Base-by-base conservation (phyloP, 2,888 invertebrate genomes). In the Cheiracanthium punctorium region DNA sequence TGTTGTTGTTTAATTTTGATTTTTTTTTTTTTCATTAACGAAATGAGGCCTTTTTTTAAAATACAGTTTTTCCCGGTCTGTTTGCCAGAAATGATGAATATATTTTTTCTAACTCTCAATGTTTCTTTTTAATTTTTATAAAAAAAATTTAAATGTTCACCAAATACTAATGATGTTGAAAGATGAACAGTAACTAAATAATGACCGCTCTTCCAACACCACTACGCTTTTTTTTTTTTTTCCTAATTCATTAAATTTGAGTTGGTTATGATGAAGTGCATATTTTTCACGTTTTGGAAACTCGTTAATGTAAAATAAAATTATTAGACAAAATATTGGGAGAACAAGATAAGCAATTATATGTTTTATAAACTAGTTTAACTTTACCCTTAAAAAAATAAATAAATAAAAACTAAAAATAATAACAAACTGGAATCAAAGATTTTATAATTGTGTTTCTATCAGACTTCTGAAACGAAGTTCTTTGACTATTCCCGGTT, bases 111-210 rank as follows among this genome's bases (percentile, higher is more conserved):
- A n/a, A n/a, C n/a, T n/a, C n/a, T n/a, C n/a, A n/a, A n/a, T n/a
- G n/a, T 64, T 29, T 64, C n/a, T 30, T 14, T 72, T 81, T 67
- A 81, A 7, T 64, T 14, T 64, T 33, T 12, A 81, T 81, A 81
- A 81, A 81, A 74, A 81, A 81, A 81, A 81, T 74, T 73, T 67
- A 32, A 30, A 80, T 72, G 72, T 41, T 30, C 28, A n/a, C 52
- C 5, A 24, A 24, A 58, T 64, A 74, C 80, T 81, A 81, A 81
- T 81, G 80, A 74, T 30, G 64, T 5, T n/a, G 30, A 58, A 58
- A 5, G 58, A 20, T 58, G 58, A 24, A 58, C 4, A 58, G 58
- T 67, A 67, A 32, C 67, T 30, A 67, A 67, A 67, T 30, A 67
- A 32, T 30, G 32, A 67, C 29, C 24, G 67, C n/a, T 4, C 67